A percentile compares a stretch with the other conserved stretches of the same genome.
Evolutionary conservation across 2,888 invertebrate genomes (phyloP).

Genomic region (Athalia cordata): DNA sequence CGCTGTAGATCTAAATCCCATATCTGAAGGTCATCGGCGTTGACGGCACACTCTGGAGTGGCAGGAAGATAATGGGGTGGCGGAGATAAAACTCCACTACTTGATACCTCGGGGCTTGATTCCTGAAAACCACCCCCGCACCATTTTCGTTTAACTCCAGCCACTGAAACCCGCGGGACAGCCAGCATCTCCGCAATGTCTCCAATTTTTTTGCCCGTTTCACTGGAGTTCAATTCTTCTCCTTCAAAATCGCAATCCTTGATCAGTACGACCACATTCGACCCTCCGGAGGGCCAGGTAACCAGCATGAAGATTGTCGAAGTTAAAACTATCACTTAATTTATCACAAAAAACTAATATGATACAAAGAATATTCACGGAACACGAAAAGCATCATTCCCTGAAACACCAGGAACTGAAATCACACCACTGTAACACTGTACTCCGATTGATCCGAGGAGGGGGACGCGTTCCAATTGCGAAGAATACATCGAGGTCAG

Average conservation of each 20-base stretch:
- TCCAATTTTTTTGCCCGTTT: neutral
- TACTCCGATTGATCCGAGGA: neutral
- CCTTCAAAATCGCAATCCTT: conserved; percentile 9
- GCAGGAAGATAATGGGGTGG: conserved; percentile 83
- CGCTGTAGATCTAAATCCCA: conserved; percentile 82
- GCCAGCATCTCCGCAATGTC: conserved; percentile 62
- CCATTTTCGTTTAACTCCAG: conserved; percentile 68
- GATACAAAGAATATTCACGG: neutral
- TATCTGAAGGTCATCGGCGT: conserved; percentile 86
- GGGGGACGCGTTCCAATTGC: neutral
- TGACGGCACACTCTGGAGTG: conserved; percentile 84
- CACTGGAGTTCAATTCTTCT: neutral
- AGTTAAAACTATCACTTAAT: neutral
- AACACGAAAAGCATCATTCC: neutral
- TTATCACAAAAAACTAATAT: neutral
- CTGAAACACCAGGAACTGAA: neutral
- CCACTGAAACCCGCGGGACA: conserved; percentile 67
- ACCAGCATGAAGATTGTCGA: conserved; percentile 24
- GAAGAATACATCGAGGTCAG: neutral
- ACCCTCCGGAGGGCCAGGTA: conserved; percentile 37
- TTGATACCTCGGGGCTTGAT: conserved; percentile 70
- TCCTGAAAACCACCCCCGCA: conserved; percentile 66
- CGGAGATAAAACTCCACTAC: conserved; percentile 77
- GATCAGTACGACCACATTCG: conserved; percentile 29
- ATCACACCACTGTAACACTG: conserved; percentile 7